Base-by-base conservation (phyloP, 2,113 vertebrate genomes). In the Barnardius zonarius region DNA sequence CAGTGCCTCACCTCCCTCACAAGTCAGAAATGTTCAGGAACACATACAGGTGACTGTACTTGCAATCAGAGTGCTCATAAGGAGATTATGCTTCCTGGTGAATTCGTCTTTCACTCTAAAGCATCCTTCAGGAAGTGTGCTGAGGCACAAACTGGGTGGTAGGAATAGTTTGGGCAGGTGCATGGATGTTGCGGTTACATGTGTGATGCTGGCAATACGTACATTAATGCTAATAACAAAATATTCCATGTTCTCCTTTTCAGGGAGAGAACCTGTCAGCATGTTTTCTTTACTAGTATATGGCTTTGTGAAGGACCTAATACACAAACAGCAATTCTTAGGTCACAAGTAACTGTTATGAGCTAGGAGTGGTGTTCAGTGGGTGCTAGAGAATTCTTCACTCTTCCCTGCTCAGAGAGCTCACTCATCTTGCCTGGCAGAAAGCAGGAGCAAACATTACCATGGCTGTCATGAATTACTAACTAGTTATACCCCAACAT, bases 301-400 rank as follows among this genome's bases (percentile, higher is more conserved):
- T 76, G 51, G 54, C 83, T 94, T 93, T 90, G 76, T 90, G 84
- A 84, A 48, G 90, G 25, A 66, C 49, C 48, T 86, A 37, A 35
- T 82, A 72, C 28, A 61, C 95, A 92, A 95, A 82, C 82, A 54
- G 82, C 61, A 17, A 25, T 91, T 97, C 82, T 95, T 77, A 90
- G 88, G 86, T 95, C 80, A 44, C 35, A 49, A 94, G 74, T 77
- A 87, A 85, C 79, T 62, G 48, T 94, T 54, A 30, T 66, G 90
- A 95, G 93, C 62, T 37, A 91, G 91, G 35, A 92, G 73, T 46
- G 80, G 49, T 48, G 46, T 46, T 77, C 23, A 16, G 67, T 77
- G 81, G 90, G 63, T 55, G 74, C 90, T 87, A 59, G 90, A 86
- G 79, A 83, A 86, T 92, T 89, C 51, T 64, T 48, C 17, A 25